Conservation (phyloP, 2,113 vertebrate genomes). For the Callipepla californica region DNA sequence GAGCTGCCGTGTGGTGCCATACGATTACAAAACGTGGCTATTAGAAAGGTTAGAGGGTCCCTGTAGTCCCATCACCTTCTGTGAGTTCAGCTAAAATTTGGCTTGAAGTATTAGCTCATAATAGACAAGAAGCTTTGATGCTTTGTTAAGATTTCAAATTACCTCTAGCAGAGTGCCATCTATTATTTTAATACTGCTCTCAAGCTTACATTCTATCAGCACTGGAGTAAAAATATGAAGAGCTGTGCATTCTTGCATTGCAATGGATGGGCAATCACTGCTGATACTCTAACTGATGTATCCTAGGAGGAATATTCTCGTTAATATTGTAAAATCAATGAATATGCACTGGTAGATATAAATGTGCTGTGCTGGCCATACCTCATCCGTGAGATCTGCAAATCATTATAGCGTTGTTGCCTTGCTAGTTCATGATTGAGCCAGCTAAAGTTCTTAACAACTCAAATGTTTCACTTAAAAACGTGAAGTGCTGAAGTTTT, state of each 20-base stretch:
- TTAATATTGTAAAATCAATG: neutral
- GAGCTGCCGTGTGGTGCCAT: neutral
- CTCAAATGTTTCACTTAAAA: neutral
- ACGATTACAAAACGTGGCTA: neutral
- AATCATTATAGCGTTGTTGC: neutral
- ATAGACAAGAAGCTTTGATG: neutral
- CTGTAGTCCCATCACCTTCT: neutral
- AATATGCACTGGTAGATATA: neutral
- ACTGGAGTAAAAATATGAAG: neutral
- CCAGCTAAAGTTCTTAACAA: neutral
- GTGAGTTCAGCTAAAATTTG: conserved; percentile 34
- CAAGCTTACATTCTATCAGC: neutral
- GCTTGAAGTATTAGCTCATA: neutral
- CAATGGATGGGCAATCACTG: neutral
- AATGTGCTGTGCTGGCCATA: neutral
- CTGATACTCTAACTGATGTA: neutral
- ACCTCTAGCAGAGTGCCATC: neutral
- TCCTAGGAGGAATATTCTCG: neutral
- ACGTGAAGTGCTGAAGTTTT: neutral
- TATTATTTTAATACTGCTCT: neutral
- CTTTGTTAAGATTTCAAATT: conserved; percentile 47
- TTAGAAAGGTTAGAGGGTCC: neutral
- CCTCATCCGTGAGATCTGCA: neutral
- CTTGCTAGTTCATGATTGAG: neutral
- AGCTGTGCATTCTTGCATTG: neutral